A percentile compares a stretch with the other conserved stretches of the same genome.
These are phyloP conservation scores for Eubucco bourcierii DNA, from an alignment of 2,113 vertebrate species.

Conservation along the genomic window DNA sequence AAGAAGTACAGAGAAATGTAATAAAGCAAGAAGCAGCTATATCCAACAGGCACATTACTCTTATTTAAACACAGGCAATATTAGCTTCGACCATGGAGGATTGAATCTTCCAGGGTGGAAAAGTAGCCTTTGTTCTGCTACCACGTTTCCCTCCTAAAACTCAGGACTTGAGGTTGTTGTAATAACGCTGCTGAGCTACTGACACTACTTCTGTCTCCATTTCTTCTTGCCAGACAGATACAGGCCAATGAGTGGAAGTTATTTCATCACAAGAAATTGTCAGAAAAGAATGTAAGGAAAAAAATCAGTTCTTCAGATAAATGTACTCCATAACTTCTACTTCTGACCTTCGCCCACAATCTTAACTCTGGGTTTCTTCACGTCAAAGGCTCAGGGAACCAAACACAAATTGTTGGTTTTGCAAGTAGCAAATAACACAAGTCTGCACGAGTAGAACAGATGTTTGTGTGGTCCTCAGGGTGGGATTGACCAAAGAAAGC, in stretches of 20 bases:
- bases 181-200: background rate
- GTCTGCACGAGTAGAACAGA: background rate
- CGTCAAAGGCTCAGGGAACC: background rate
- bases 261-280: background rate
- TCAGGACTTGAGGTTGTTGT: background rate
- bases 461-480: background rate
- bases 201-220: background rate
- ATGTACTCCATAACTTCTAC: background rate
- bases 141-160: background rate
- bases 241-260: too few species aligned
- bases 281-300: background rate
- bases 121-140: background rate
- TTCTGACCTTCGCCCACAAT: background rate
- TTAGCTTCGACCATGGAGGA: background rate
- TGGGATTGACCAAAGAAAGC: background rate
- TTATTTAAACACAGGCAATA: background rate
- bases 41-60: background rate
- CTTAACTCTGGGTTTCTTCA: background rate
- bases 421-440: background rate
- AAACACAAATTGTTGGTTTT: background rate
- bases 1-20: background rate
- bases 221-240: background rate
- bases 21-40: background rate
- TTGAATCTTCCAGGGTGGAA: background rate
- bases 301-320: background rate